These are phyloP conservation scores for Drosophila kanekoi DNA, from an alignment of 2,888 invertebrate species.

Conservation along the genomic window DNA sequence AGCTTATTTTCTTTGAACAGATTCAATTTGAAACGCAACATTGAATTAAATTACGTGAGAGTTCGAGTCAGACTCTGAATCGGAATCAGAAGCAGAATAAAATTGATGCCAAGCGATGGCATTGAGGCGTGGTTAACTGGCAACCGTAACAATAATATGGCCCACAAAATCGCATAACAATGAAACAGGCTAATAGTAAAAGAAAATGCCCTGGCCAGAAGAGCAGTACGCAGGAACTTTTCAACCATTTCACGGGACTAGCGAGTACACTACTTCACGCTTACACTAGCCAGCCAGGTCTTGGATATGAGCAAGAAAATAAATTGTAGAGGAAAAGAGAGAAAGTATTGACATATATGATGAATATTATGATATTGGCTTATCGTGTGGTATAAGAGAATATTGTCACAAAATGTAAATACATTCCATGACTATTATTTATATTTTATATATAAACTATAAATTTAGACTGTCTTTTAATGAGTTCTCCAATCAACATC, in stretches of 20 bases:
- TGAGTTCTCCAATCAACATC: no score
- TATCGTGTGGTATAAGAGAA: no score
- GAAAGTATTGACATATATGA: no score
- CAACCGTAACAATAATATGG: conserved; percentile 77
- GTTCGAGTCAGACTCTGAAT: not conserved
- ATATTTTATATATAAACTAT: no score
- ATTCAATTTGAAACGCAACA: conserved; percentile 79
- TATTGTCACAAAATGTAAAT: no score
- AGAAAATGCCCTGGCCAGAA: conserved; percentile 12
- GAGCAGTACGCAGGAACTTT: conserved; percentile 8
- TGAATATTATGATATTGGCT: no score
- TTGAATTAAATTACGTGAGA: conserved; percentile 75
- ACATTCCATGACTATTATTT: no score
- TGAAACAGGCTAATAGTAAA: conserved; percentile 73
- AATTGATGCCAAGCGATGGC: conserved; percentile 50
- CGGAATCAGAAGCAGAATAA: conserved; percentile 23
- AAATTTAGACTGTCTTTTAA: no score
- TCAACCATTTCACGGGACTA: not conserved
- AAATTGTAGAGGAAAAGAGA: no score
- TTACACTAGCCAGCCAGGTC: no score
- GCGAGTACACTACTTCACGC: not conserved
- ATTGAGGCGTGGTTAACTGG: conserved; percentile 64
- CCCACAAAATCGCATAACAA: conserved; percentile 79
- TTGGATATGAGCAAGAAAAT: no score
- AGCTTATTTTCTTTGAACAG: conserved; percentile 69